These are phyloP conservation scores for Anastatus disparis DNA, from an alignment of 1,140 invertebrate genomes.

Conservation along the genomic window DNA sequence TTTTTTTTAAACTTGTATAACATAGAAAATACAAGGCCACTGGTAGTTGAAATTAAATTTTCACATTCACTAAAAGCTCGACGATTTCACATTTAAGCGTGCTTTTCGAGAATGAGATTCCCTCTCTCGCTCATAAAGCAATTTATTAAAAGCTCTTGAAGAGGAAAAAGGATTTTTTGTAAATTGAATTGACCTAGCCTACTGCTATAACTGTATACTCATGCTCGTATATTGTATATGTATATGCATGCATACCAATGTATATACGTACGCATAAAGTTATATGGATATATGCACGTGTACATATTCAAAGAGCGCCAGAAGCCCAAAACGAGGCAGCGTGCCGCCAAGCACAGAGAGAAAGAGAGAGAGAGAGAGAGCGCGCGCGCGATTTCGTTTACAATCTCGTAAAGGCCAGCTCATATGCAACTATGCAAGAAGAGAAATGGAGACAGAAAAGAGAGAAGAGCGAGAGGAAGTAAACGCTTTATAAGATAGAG, in stretches of 20 bases:
- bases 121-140: neutral
- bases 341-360: neutral
- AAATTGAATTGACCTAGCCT: neutral
- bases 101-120: neutral
- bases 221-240: too few relatives aligned
- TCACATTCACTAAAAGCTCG: neutral
- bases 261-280: neutral
- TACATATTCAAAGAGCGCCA: neutral
- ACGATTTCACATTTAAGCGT: too few relatives aligned
- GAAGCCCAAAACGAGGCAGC: slow-evolving; percentile 6
- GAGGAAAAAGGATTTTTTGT: neutral
- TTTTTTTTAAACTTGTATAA: too few relatives aligned
- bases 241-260: too few relatives aligned
- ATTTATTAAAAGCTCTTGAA: slow-evolving; percentile 11
- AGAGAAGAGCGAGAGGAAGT: neutral
- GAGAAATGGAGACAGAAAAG: neutral
- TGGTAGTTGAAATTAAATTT: slow-evolving; percentile 9
- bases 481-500: too few relatives aligned
- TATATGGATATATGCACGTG: neutral
- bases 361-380: too few relatives aligned
- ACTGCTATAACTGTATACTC: too few relatives aligned
- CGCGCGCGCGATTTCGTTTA: slow-evolving; percentile 16
- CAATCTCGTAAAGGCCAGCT: slow-evolving; percentile 16
- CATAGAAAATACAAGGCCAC: neutral
- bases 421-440: neutral